Conservation (phyloP, 2,797 vertebrate species). For the Thamnophis elegans region DNA sequence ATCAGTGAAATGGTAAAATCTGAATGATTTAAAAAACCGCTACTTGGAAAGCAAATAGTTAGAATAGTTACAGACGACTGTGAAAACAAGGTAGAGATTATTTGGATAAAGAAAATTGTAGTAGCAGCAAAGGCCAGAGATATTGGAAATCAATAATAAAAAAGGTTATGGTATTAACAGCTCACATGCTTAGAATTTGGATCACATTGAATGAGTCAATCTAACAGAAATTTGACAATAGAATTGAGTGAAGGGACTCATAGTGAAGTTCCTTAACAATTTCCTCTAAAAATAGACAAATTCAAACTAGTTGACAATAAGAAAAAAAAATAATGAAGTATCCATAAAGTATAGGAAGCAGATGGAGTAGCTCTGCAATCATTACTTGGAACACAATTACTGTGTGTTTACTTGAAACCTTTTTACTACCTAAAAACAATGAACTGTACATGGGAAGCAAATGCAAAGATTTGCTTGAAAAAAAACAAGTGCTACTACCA, state of each 20-base stretch:
- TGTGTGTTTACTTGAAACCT: neutral
- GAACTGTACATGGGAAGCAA: neutral
- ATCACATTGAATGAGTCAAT: neutral
- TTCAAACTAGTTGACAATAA: neutral
- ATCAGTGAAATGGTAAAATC: neutral
- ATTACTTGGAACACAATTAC: neutral
- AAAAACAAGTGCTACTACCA: neutral
- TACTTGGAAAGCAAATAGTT: neutral
- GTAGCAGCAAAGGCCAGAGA: neutral
- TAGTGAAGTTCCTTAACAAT: neutral
- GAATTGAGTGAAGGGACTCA: neutral
- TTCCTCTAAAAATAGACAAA: neutral
- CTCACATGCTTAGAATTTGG: neutral
- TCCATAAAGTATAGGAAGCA: neutral
- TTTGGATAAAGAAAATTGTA: neutral
- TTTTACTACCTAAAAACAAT: neutral
- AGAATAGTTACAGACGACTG: neutral
- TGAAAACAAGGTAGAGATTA: neutral
- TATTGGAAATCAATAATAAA: neutral
- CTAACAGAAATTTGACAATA: neutral
- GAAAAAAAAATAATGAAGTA: neutral
- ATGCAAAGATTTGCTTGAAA: neutral
- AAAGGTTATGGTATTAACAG: neutral
- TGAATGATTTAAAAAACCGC: neutral
- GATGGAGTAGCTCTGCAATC: neutral